Conservation (phyloP, 1,140 invertebrate genomes). For the Nephotettix cincticeps region DNA sequence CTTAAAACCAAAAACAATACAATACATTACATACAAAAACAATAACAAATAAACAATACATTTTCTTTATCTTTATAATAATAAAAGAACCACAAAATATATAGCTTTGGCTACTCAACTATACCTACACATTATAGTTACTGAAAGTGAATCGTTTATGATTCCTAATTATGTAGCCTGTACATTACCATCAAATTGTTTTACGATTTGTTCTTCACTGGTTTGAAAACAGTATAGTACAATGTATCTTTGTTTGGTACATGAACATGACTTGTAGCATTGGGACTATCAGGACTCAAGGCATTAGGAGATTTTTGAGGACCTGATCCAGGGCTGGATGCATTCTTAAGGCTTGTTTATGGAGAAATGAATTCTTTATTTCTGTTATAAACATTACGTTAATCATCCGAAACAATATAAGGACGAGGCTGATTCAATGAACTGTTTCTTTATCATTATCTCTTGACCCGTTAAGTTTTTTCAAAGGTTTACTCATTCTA, state of each 20-base stretch:
- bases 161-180: too few species aligned
- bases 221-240: too few species aligned
- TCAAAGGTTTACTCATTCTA: neutral
- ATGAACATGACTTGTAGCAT: neutral
- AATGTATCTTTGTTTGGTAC: neutral
- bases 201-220: too few species aligned
- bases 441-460: neutral
- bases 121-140: too few species aligned
- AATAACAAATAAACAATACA: too few species aligned
- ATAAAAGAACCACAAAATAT: too few species aligned
- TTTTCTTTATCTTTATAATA: too few species aligned
- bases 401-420: neutral
- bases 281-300: neutral
- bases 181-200: too few species aligned
- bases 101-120: too few species aligned
- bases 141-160: too few species aligned
- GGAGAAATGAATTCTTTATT: neutral
- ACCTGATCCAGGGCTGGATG: neutral
- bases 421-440: neutral
- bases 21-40: too few species aligned
- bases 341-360: neutral
- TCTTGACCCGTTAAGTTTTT: neutral
- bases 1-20: too few species aligned
- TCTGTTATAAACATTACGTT: neutral
- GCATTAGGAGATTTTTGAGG: neutral